Evolutionary conservation across 2,888 invertebrate species (phyloP), one percentile per base, ranked within the genome.

Genomic region (Drosophila gaucha): DNA sequence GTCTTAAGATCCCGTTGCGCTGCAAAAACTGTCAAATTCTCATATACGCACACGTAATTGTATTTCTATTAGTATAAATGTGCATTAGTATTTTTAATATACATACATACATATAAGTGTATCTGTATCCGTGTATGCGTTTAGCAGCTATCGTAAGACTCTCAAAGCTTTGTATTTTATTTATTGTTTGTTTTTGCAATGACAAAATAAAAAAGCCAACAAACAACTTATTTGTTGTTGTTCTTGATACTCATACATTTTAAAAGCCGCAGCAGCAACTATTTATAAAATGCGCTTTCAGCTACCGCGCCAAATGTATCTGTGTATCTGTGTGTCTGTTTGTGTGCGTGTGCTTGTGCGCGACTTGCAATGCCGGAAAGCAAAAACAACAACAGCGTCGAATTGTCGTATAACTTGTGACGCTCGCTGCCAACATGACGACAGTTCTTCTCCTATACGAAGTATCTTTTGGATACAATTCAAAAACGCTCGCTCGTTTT

Each of bases 221-320:
- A 82, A 79, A 75, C 80, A 83, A 80, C 79, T 82, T 67, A 46
- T 24, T 43, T 46, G 28, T 33, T 49, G 30, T 35, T 38, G 36
- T 12, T 46, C 47, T 16, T 16, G 57, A 36, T 41, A 38, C 68
- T 62, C 66, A 67, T 63, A 73, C 76, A 64, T 76, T 67, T 80
- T 39, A 66, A 72, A 73, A 74, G 69, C 65, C 58, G 33, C 77
- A 67, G 62, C 74, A 70, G 78, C 78, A 86, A 83, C 84, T 84
- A 84, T 84, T 84, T 86, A 80, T 84, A 84, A 86, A 84, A 84
- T 86, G 84, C 86, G 84, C 83, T 76, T 78, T 75, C 67, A 67
- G 78, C 78, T 73, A 57, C 70, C 70, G 60, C 63, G 47, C 58
- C 70, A 65, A 65, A 73, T 63, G 74, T 77, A 69, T 67, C 41